Evolutionary conservation across 64 coral and sea anemone genomes (phyloP).

Genomic region (Astreopora myriophthalma): DNA sequence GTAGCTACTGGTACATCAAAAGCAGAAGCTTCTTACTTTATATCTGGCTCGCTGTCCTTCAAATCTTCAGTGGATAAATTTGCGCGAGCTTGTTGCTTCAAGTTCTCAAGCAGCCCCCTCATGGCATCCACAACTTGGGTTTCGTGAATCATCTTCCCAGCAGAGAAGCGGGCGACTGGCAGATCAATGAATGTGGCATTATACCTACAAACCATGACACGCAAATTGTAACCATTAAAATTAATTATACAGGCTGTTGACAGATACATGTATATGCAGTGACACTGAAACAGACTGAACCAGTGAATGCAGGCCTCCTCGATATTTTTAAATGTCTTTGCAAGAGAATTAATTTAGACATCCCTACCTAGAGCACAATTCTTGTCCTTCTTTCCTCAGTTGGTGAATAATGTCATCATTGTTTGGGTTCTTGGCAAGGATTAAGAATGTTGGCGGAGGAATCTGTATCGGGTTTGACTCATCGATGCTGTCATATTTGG

Average conservation of each 20-base stretch:
- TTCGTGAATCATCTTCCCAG: slow-evolving; percentile 89
- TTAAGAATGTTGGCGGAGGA: slow-evolving; percentile 59
- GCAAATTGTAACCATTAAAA: not conserved
- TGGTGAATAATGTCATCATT: slow-evolving; percentile 83
- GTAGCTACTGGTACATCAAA: too few species aligned
- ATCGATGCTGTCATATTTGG: slow-evolving; percentile 79
- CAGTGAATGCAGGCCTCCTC: too few species aligned
- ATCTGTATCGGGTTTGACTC: slow-evolving; percentile 62
- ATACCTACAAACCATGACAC: slow-evolving; percentile 69
- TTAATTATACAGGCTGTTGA: too few species aligned
- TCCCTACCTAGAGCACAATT: slow-evolving; percentile 76
- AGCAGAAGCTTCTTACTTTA: slow-evolving; percentile 68
- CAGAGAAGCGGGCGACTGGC: slow-evolving; percentile 84
- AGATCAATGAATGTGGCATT: slow-evolving; percentile 91
- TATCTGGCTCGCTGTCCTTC: slow-evolving; percentile 88
- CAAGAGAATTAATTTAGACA: not conserved
- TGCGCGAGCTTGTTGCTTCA: slow-evolving; percentile 88
- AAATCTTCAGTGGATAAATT: slow-evolving; percentile 83
- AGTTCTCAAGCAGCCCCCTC: slow-evolving; percentile 74
- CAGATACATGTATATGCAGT: too few species aligned
- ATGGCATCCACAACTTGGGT: slow-evolving; percentile 97
- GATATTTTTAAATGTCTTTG: not conserved
- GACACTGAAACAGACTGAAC: too few species aligned
- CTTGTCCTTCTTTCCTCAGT: slow-evolving; percentile 74
- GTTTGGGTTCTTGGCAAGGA: slow-evolving; percentile 77